phyloP scores from a whole-genome alignment of 2,888 invertebrate genomes.

The Beris chalybata region DNA sequence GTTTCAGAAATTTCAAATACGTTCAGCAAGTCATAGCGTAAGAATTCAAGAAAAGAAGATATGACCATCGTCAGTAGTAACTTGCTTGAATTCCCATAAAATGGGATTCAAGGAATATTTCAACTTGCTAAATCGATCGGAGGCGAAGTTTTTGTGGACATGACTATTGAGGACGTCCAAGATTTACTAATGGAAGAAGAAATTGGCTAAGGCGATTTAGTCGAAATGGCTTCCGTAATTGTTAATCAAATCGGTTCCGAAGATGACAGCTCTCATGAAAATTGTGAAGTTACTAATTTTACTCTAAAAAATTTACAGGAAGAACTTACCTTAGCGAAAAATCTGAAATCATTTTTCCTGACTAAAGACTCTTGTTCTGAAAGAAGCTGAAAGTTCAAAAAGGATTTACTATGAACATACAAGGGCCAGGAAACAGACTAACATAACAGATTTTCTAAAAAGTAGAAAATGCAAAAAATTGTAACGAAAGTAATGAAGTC shows the following conservation, averaged over 20 bases:
- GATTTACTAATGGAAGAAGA: slow-evolving; percentile 12
- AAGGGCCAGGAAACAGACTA: no score
- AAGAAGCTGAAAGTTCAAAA: no score
- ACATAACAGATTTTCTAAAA: no score
- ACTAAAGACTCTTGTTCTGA: no score
- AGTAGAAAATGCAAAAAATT: no score
- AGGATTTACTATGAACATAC: no score
- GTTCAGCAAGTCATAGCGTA: slow-evolving; percentile 38
- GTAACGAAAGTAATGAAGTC: no score
- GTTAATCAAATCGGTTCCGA: slow-evolving; percentile 23
- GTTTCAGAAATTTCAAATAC: slow-evolving; percentile 40
- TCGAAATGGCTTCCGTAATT: slow-evolving; percentile 10
- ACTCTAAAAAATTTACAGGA: slow-evolving; percentile 18
- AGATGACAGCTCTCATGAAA: slow-evolving; percentile 12
- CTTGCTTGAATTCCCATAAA: slow-evolving; percentile 1
- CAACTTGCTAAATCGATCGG: slow-evolving; percentile 30
- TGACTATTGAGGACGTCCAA: slow-evolving; percentile 22
- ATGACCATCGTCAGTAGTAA: neutral
- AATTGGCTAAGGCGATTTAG: slow-evolving; percentile 13
- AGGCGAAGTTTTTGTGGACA: slow-evolving; percentile 25
- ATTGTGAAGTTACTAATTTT: slow-evolving; percentile 19
- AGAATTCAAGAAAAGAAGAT: slow-evolving; percentile 35
- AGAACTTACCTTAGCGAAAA: slow-evolving; percentile 17
- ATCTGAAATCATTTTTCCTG: neutral
- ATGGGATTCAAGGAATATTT: slow-evolving; percentile 10